phyloP scores from a whole-genome alignment of 2,888 invertebrate species.

The Argyra leucocephala region DNA sequence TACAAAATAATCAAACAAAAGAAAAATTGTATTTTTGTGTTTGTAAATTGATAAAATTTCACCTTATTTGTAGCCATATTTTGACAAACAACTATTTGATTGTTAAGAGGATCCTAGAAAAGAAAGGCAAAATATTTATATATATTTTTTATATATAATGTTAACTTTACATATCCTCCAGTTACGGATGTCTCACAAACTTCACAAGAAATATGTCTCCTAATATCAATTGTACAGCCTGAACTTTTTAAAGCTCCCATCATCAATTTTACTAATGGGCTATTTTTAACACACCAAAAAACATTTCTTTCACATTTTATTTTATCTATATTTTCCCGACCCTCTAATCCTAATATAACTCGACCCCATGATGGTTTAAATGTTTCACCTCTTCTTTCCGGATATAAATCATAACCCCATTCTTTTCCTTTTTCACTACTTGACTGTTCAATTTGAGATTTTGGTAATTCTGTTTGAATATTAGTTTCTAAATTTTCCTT shows the following conservation, averaged over 20 bases:
- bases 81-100: slow-evolving; percentile 74
- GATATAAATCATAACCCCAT: slow-evolving; percentile 76
- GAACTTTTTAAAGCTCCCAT: slow-evolving; percentile 63
- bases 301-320: slow-evolving; percentile 74
- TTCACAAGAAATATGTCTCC: slow-evolving; percentile 87
- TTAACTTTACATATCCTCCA: slow-evolving; percentile 70
- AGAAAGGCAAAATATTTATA: neutral
- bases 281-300: slow-evolving; percentile 61
- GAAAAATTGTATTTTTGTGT: too few relatives aligned
- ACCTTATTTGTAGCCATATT: slow-evolving; percentile 59
- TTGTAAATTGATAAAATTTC: neutral
- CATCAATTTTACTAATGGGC: slow-evolving; percentile 76
- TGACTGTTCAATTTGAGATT: neutral
- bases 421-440: slow-evolving; percentile 27
- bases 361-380: slow-evolving; percentile 49
- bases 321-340: slow-evolving; percentile 60
- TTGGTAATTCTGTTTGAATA: neutral
- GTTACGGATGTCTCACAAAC: slow-evolving; percentile 72
- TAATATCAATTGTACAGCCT: slow-evolving; percentile 62
- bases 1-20: neutral
- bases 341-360: slow-evolving; percentile 55
- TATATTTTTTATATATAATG: neutral
- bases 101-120: slow-evolving; percentile 33
- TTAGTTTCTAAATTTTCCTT: neutral
- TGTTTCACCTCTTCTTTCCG: slow-evolving; percentile 59